phyloP scores from a whole-genome alignment of 2,797 vertebrate genomes.

The Gymnocypris eckloni region DNA sequence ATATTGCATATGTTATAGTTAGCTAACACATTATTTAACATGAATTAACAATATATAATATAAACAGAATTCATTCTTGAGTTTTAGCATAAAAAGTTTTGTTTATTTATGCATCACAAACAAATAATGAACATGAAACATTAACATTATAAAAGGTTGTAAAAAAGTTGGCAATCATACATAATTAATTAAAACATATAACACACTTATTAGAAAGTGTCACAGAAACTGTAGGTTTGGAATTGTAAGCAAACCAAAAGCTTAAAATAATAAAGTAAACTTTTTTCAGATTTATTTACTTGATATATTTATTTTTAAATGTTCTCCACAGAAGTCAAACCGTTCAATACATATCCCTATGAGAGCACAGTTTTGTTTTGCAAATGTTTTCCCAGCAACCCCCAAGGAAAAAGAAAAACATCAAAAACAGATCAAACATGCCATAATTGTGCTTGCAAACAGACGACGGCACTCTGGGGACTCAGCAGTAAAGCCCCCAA shows the following conservation, averaged over 20 bases:
- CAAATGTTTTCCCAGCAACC: slow-evolving; percentile 28
- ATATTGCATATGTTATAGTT: neutral
- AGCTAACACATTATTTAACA: neutral
- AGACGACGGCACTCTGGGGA: slow-evolving; percentile 63
- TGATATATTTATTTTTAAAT: neutral
- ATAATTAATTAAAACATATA: neutral
- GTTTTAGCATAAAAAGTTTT: neutral
- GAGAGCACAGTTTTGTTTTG: slow-evolving; percentile 8
- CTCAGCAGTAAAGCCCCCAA: slow-evolving; percentile 53
- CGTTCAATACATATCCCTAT: slow-evolving; percentile 13
- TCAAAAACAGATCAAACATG: slow-evolving; percentile 46
- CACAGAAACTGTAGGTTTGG: neutral
- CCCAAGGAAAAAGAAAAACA: neutral
- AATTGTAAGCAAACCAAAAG: neutral
- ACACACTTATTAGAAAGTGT: neutral
- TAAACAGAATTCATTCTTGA: neutral
- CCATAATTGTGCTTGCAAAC: slow-evolving; percentile 62
- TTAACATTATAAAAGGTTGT: neutral
- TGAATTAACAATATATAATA: neutral
- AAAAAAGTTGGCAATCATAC: neutral
- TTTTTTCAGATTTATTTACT: neutral
- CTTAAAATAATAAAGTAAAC: neutral
- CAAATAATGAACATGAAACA: neutral
- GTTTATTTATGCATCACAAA: neutral
- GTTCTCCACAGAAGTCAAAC: slow-evolving; percentile 8